These are phyloP conservation scores for Drosophila stalkeri DNA, from an alignment of 2,888 invertebrate species.

Conservation along the genomic window DNA sequence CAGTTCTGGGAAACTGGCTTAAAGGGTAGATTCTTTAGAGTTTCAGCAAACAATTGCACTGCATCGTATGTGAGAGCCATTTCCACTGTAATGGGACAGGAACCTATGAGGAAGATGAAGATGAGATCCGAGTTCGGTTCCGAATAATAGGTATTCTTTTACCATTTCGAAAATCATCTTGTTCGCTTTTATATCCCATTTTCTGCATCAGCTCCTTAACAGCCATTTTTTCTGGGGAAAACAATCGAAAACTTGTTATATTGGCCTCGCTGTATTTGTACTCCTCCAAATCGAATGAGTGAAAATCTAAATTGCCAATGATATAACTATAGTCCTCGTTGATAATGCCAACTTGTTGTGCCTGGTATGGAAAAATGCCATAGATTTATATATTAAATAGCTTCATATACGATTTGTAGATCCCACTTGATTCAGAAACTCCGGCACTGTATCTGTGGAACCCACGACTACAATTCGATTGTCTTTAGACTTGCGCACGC, in stretches of 20 bases:
- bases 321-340: slow-evolving; percentile 95
- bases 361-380: slow-evolving; percentile 85
- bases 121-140: neutral
- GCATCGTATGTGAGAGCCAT: slow-evolving; percentile 94
- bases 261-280: slow-evolving; percentile 93
- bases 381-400: neutral
- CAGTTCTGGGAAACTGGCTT: slow-evolving; percentile 87
- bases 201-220: slow-evolving; percentile 84
- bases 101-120: slow-evolving; percentile 56
- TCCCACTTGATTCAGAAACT: slow-evolving; percentile 86
- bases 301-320: slow-evolving; percentile 91
- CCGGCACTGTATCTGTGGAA: slow-evolving; percentile 87
- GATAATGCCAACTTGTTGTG: slow-evolving; percentile 98
- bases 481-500: slow-evolving; percentile 89
- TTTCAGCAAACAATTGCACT: slow-evolving; percentile 91
- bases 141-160: neutral
- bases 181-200: slow-evolving; percentile 65
- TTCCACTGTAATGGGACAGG: slow-evolving; percentile 86
- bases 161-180: slow-evolving; percentile 79
- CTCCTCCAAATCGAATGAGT: slow-evolving; percentile 88
- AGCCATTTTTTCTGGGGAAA: slow-evolving; percentile 87
- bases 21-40: slow-evolving; percentile 88
- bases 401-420: neutral
- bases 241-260: slow-evolving; percentile 90
- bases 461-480: slow-evolving; percentile 91